Percentiles rank a stretch among this genome's conserved stretches.
Conservation (phyloP, 2,113 vertebrate species). For the Oreamnos americanus region DNA sequence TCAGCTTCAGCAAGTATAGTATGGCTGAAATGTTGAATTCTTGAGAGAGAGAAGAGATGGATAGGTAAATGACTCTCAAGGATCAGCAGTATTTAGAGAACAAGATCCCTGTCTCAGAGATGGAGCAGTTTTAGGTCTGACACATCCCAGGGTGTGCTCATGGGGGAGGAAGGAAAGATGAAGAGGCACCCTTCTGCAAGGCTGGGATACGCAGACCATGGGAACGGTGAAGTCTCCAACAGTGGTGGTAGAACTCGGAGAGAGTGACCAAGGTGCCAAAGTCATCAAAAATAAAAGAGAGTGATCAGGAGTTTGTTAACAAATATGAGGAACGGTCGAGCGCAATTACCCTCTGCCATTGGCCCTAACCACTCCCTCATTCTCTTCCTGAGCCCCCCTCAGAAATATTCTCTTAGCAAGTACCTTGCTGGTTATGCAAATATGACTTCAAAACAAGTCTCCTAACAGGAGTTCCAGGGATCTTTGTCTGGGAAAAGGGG, state of each 20-base stretch:
- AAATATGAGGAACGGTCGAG: background rate
- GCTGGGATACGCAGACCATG: background rate
- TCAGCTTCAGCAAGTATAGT: background rate
- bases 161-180: fast-evolving
- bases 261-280: background rate
- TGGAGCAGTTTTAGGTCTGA: background rate
- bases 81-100: background rate
- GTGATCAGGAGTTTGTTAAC: background rate
- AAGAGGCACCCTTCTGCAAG: background rate
- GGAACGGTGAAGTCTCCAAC: background rate
- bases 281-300: background rate
- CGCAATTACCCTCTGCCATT: background rate
- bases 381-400: background rate
- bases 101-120: background rate
- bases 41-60: background rate
- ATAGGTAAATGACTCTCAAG: background rate
- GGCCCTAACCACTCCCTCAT: background rate
- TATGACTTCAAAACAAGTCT: background rate
- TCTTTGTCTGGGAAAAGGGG: background rate
- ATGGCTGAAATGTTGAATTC: background rate
- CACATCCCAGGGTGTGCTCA: background rate
- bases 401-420: background rate
- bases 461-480: background rate
- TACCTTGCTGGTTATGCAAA: background rate
- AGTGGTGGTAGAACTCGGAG: background rate